phyloP scores from a whole-genome alignment of 1,140 invertebrate species.

The Kradibia gibbosae region DNA sequence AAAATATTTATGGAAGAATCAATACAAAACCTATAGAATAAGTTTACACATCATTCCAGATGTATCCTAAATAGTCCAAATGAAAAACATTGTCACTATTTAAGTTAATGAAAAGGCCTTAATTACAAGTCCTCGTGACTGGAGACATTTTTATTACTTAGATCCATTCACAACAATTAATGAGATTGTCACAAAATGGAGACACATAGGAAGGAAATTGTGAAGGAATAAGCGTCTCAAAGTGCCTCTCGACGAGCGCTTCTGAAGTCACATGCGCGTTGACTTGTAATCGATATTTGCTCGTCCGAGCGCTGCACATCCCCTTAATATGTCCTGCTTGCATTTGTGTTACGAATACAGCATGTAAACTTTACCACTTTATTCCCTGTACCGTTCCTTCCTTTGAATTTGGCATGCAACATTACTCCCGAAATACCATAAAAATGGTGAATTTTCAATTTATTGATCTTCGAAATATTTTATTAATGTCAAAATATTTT shows the following conservation, averaged over 20 bases:
- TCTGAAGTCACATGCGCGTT: slow-evolving; percentile 6
- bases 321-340: background rate
- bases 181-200: background rate
- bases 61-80: background rate
- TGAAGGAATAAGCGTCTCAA: background rate
- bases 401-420: background rate
- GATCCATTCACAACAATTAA: background rate
- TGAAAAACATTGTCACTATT: background rate
- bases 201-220: background rate
- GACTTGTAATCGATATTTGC: slow-evolving; percentile 26
- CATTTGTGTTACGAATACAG: background rate
- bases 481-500: background rate
- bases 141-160: background rate
- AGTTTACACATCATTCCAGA: background rate
- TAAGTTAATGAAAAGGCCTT: background rate
- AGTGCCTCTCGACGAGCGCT: background rate
- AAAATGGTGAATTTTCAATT: background rate
- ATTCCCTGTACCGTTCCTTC: background rate
- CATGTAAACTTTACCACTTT: background rate
- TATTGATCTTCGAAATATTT: background rate
- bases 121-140: background rate
- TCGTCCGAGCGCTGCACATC: background rate
- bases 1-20: too few relatives aligned
- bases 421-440: background rate
- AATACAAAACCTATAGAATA: too few relatives aligned